Percentiles rank a stretch among this genome's conserved stretches.
Evolutionary conservation across 1,140 invertebrate species (phyloP).

Genomic region (Micrasema minimum): DNA sequence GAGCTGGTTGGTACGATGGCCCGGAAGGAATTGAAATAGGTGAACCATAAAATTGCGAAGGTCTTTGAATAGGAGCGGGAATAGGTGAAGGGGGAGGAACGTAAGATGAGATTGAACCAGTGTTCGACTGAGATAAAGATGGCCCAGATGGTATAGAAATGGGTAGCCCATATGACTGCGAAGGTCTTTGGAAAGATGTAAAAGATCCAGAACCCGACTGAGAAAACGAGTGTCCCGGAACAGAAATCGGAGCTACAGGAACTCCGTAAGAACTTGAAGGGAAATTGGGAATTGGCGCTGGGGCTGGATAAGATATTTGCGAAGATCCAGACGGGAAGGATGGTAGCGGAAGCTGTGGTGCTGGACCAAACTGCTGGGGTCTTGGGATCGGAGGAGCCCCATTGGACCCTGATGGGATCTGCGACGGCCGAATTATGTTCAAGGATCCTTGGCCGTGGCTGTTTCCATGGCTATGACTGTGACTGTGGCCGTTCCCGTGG

Average conservation of each 20-base stretch:
- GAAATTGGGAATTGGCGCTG: not conserved
- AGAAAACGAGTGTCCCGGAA: conserved; percentile 13
- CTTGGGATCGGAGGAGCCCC: not conserved
- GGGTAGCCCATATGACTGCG: conserved; percentile 1
- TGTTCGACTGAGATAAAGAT: not conserved
- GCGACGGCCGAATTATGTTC: not conserved
- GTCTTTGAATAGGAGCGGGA: conserved; percentile 1
- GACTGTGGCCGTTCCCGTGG: not conserved
- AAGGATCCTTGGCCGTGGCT: not conserved
- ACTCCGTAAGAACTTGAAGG: conserved; percentile 22
- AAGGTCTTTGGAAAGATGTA: not conserved
- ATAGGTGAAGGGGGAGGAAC: not conserved
- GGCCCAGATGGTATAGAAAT: conserved; percentile 11
- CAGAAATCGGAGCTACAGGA: conserved; percentile 2
- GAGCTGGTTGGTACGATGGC: conserved; percentile 1
- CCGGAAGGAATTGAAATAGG: conserved; percentile 7
- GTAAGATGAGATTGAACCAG: conserved; percentile 3
- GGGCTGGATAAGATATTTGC: not conserved
- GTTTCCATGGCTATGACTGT: not conserved
- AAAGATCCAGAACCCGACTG: conserved; percentile 5
- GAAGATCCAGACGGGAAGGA: not conserved
- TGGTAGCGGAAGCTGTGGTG: too few relatives aligned
- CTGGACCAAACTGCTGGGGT: not conserved
- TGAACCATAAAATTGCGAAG: conserved; percentile 10
- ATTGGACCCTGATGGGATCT: not conserved